Evolutionary conservation across 2,113 vertebrate genomes (phyloP).

Genomic region (Oncorhynchus keta): DNA sequence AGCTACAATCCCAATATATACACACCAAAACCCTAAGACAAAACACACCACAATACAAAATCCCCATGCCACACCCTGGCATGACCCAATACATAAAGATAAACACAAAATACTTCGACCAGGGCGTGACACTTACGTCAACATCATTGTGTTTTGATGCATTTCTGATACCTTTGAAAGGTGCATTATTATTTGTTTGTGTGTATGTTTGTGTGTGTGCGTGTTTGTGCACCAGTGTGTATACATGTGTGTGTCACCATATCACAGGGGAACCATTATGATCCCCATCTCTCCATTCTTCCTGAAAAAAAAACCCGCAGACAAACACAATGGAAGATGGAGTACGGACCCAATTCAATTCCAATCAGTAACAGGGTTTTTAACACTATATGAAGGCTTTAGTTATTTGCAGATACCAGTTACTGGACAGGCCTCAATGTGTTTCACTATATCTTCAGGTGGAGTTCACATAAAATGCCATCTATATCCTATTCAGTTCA

Average conservation of each 20-base stretch:
- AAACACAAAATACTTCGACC: too few relatives aligned
- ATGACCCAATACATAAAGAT: too few relatives aligned
- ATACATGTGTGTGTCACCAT: conserved; percentile 1
- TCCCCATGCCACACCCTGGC: too few relatives aligned
- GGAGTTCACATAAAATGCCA: conserved; percentile 44
- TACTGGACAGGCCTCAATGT: neutral
- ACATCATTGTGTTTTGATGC: too few relatives aligned
- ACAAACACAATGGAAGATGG: conserved; percentile 15
- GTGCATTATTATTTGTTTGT: too few relatives aligned
- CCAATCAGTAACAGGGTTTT: conserved; percentile 39
- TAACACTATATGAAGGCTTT: conserved; percentile 33
- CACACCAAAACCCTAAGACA: too few relatives aligned
- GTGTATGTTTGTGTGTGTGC: neutral
- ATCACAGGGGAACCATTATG: conserved; percentile 33
- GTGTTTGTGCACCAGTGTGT: neutral
- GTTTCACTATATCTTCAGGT: conserved; percentile 28
- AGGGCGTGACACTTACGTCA: too few relatives aligned
- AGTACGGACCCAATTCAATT: conserved; percentile 28
- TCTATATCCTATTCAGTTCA: conserved; percentile 54
- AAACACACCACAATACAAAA: too few relatives aligned
- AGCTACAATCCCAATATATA: too few relatives aligned
- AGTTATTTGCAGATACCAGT: neutral
- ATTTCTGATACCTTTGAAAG: too few relatives aligned
- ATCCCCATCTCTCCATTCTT: conserved; percentile 14
- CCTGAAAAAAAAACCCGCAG: conserved; percentile 5